A percentile compares a stretch with the other conserved stretches of the same genome.
Evolutionary conservation across 2,797 vertebrate species (phyloP).

Genomic region (Phataginus tricuspis): DNA sequence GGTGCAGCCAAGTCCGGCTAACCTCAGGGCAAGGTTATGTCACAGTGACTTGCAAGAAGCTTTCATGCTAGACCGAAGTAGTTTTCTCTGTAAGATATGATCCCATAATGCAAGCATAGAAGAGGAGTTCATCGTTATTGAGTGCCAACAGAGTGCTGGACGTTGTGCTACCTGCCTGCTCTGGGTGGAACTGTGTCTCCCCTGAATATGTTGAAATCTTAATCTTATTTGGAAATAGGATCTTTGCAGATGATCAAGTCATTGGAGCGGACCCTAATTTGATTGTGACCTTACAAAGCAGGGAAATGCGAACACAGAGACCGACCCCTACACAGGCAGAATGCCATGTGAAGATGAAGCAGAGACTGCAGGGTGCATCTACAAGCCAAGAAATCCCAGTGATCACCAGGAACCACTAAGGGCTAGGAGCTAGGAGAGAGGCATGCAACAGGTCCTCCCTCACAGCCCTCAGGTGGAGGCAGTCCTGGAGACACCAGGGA

Average conservation of each 20-base stretch:
- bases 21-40: background rate
- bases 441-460: background rate
- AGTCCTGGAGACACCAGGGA: background rate
- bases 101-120: background rate
- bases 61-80: background rate
- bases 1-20: background rate
- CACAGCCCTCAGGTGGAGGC: background rate
- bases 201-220: background rate
- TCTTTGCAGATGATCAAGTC: background rate
- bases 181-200: background rate
- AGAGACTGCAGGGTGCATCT: background rate
- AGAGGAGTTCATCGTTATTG: background rate
- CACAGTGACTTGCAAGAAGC: background rate
- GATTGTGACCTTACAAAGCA: background rate
- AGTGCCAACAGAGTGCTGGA: background rate
- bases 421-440: background rate
- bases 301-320: background rate
- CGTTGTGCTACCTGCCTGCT: background rate
- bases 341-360: background rate
- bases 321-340: background rate
- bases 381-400: background rate
- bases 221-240: slow-evolving; percentile 7
- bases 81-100: background rate
- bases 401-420: background rate
- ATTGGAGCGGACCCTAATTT: background rate